Base-by-base conservation (phyloP, 2,888 invertebrate genomes). In the Hemaris fuciformis region DNA sequence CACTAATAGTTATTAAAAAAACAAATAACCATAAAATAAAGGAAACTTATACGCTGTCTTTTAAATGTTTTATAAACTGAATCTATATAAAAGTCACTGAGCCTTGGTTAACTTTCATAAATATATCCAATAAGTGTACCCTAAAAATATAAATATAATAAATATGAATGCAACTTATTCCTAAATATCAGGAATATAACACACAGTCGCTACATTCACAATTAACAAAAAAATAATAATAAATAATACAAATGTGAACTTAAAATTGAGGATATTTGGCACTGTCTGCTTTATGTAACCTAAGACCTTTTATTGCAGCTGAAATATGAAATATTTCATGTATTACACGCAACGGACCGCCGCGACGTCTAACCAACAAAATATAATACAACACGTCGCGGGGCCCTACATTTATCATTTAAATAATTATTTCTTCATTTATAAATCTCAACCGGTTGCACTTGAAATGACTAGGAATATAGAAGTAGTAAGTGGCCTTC, bases 111-210 rank as follows among this genome's bases (percentile, higher is more conserved):
- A 87, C 82, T 81, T 82, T 82, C 80, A 83, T 83, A 87, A 83
- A 89, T 85, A 85, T 83, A 83, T 84, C 80, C 71, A 83, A 82
- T 81, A 77, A 82, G 76, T 87, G 85, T 88, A 90, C 72, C 84
- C 85, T 90, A 88, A 89, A n/a, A 86, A 84, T 84, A 89, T 87
- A 89, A 91, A 89, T 88, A 87, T 84, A 83, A 88, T 86, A 89
- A 91, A 91, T 88, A 92, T 92, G 92, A 92, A 91, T 91, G 93
- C 87, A 89, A 90, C 93, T 80, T 80, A 88, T 87, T 90, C 92
- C 93, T 91, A 92, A 93, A 93, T 93, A 92, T 89, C 93, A 93
- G 93, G 91, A 92, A 91, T 88, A 84, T 66, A 82, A 89, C 93
- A 91, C 93, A 76, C 89, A 89, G 91, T 89, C 79, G 91, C 89